A percentile compares a stretch with the other conserved stretches of the same genome.
Conservation (phyloP, 2,113 vertebrate species). For the Nymphicus hollandicus region DNA sequence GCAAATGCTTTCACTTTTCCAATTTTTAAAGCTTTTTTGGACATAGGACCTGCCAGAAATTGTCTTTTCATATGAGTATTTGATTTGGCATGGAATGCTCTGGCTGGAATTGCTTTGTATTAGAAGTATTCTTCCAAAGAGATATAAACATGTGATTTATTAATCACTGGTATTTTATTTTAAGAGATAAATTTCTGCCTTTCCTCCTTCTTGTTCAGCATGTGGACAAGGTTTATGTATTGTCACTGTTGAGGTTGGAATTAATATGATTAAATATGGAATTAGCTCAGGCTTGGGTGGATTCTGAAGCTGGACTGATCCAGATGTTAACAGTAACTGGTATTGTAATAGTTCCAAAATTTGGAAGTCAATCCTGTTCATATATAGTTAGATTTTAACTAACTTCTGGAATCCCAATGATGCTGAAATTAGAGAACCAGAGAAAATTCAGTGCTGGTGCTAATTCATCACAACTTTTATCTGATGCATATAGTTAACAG, state of each 20-base stretch:
- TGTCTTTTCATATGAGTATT: conserved; percentile 55
- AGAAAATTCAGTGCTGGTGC: background rate
- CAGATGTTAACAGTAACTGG: conserved; percentile 32
- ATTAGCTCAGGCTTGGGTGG: conserved; percentile 35
- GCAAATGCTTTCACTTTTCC: conserved; percentile 42
- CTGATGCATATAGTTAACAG: background rate
- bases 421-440: background rate
- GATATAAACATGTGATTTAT: conserved; percentile 70
- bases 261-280: conserved; percentile 50
- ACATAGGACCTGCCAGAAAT: conserved; percentile 48
- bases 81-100: conserved; percentile 57
- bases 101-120: conserved; percentile 48
- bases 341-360: background rate
- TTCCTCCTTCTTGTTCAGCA: conserved; percentile 13
- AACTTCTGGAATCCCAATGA: background rate
- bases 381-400: background rate
- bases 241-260: conserved; percentile 32
- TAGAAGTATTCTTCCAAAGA: conserved; percentile 59
- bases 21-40: conserved; percentile 49
- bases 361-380: background rate
- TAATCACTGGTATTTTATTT: conserved; percentile 63
- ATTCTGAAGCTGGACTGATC: conserved; percentile 5
- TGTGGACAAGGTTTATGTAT: conserved; percentile 40
- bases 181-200: conserved; percentile 48
- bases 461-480: background rate